Conservation (phyloP, 2,797 vertebrate genomes). For the Simalia tracyae region DNA sequence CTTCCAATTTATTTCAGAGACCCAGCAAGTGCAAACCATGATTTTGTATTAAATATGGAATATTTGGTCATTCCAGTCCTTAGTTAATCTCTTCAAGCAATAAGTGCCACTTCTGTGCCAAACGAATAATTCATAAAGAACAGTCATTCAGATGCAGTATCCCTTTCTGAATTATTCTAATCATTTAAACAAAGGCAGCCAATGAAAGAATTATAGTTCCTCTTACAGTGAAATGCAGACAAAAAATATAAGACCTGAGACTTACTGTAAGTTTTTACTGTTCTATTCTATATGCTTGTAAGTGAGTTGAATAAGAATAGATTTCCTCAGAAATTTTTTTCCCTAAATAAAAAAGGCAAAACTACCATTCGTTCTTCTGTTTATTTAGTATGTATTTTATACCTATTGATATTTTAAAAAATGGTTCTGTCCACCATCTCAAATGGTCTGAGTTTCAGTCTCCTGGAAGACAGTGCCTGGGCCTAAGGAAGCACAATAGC, state of each 20-base stretch:
- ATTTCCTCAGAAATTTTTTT: not conserved
- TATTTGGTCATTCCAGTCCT: conserved; percentile 38
- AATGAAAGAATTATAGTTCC: conserved; percentile 28
- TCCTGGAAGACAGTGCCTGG: not conserved
- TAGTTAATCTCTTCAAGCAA: conserved; percentile 22
- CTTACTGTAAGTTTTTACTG: conserved; percentile 23
- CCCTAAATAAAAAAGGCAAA: not conserved
- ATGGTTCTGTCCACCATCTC: not conserved
- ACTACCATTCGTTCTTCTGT: not conserved
- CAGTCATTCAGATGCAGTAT: conserved; percentile 28
- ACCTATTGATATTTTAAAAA: not conserved
- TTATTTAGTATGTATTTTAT: not conserved
- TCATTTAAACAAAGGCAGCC: not conserved
- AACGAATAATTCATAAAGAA: conserved; percentile 16
- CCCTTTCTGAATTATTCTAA: conserved; percentile 36
- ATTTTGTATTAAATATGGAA: conserved; percentile 36
- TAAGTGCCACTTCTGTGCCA: conserved; percentile 23
- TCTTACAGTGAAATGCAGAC: not conserved
- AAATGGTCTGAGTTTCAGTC: not conserved
- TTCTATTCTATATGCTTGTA: conserved; percentile 6
- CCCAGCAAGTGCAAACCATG: conserved; percentile 17
- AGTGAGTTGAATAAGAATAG: conserved; percentile 37
- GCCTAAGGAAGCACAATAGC: not conserved
- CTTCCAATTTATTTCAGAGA: conserved; percentile 33
- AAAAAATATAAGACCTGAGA: conserved; percentile 27